Percentiles rank a stretch among this genome's conserved stretches.
Conservation (phyloP, 2,888 invertebrate species). For the Sicus ferrugineus region DNA sequence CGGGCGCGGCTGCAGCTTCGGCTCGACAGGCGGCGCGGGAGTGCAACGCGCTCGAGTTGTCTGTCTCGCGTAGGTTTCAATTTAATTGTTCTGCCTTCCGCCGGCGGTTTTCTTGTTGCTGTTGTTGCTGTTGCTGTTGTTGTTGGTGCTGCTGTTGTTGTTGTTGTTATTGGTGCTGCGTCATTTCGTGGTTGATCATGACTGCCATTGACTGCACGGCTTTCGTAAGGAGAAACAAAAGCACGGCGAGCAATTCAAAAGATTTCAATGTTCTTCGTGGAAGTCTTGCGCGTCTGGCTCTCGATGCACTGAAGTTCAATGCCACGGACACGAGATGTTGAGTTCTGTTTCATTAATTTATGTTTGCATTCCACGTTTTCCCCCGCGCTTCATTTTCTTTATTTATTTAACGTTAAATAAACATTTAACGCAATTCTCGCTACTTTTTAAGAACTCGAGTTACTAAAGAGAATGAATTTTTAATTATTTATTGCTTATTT, state of each 20-base stretch:
- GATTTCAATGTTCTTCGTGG: neutral
- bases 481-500: too few species aligned
- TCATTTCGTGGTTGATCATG: neutral
- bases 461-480: too few species aligned
- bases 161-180: neutral
- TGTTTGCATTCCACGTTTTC: too few species aligned
- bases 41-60: conserved; percentile 21
- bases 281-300: neutral
- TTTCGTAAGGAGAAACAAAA: neutral
- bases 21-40: neutral
- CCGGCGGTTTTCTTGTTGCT: conserved; percentile 21
- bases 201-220: neutral
- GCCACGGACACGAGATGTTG: neutral
- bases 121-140: conserved; percentile 26
- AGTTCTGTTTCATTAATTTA: neutral
- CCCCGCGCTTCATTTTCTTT: conserved; percentile 4
- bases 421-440: too few species aligned
- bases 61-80: conserved; percentile 47
- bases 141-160: conserved; percentile 17
- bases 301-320: neutral
- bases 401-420: too few species aligned
- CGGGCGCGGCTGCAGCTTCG: neutral
- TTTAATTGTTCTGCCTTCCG: conserved; percentile 45
- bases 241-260: neutral
- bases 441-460: too few species aligned